Evolutionary conservation across 2,888 invertebrate species (phyloP).

Genomic region (Coelopa pilipes): DNA sequence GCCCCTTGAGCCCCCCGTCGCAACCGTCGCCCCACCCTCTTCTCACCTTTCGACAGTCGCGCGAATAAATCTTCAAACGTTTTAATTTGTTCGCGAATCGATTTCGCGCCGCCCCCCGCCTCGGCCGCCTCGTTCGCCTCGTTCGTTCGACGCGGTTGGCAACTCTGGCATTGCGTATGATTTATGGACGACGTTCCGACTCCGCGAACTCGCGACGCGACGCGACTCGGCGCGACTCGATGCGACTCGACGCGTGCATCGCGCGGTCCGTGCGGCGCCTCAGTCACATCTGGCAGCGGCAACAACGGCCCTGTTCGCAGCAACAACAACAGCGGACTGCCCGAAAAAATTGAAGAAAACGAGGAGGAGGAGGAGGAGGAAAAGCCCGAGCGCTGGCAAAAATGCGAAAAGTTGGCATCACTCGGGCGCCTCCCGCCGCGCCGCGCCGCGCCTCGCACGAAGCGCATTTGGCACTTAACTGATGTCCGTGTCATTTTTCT

Average conservation of each 20-base stretch:
- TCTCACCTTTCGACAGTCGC: slow-evolving; percentile 56
- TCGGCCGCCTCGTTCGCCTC: not conserved
- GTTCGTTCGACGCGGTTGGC: slow-evolving; percentile 6
- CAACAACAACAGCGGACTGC: not conserved
- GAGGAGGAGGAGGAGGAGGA: not conserved
- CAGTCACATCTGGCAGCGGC: slow-evolving; percentile 7
- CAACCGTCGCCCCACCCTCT: not conserved
- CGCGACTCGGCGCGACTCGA: slow-evolving; percentile 8
- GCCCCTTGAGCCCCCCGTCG: not conserved
- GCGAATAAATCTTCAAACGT: slow-evolving; percentile 65
- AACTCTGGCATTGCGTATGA: slow-evolving; percentile 30
- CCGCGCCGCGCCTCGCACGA: not conserved
- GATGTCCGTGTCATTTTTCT: slow-evolving; percentile 32
- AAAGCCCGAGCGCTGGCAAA: slow-evolving; percentile 11
- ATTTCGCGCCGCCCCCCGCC: slow-evolving; percentile 48
- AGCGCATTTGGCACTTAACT: slow-evolving; percentile 29
- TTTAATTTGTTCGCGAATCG: slow-evolving; percentile 65
- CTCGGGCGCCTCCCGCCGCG: slow-evolving; percentile 23
- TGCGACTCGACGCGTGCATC: not conserved
- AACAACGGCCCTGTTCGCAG: not conserved
- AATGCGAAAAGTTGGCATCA: slow-evolving; percentile 27
- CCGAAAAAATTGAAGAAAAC: not conserved
- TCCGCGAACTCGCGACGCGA: not conserved
- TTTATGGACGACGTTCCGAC: slow-evolving; percentile 32
- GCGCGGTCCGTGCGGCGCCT: not conserved